Base-by-base conservation (phyloP, 23 tunicate genomes). In the Halocynthia roretzi region DNA sequence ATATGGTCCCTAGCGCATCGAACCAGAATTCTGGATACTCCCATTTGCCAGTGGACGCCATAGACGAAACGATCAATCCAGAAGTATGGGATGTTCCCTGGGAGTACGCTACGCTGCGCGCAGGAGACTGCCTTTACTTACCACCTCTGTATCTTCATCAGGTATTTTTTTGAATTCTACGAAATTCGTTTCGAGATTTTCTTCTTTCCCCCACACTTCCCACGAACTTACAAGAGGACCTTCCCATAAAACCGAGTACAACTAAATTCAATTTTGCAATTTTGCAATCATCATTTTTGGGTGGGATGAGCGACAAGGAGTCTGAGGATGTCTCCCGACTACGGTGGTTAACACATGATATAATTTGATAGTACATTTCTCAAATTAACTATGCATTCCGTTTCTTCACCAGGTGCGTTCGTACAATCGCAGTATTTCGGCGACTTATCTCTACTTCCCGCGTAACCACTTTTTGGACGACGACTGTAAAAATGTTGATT, bases 21-120 rank as follows among this genome's bases (percentile, higher is more conserved):
- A 85, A 80, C 22, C 92, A 86, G 77, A 92, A 79, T 14, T 92
- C 98, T 7, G 98, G 98, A 8, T 92, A 67, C 66, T 86, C 92
- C 55, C 82, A 80, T 21, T 44, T 92, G 18, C 58, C 82, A 50
- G 98, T 92, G 57, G 92, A 86, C 62, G 23, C 61, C 8, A 68
- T 92, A 53, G 68, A 82, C 67, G 54, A 87, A 17, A 23, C 54
- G 10, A 70, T 69, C 56, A 82, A 83, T 62, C 87, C 92, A n/a
- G 85, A 92, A 22, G 70, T 86, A n/a, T 60, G 78, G 54, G 80
- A 92, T 8, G 81, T 92, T 31, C 87, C 98, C 8, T 92, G 98
- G 98, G 82, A 86, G 63, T 83, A 86, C 70, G 92, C 58, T 12
- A 49, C 92, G 10, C 53, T 92, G 12, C 67, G 77, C 60, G 78